These are phyloP conservation scores for Dascyllus trimaculatus DNA, from an alignment of 2,113 vertebrate species.

Conservation along the genomic window DNA sequence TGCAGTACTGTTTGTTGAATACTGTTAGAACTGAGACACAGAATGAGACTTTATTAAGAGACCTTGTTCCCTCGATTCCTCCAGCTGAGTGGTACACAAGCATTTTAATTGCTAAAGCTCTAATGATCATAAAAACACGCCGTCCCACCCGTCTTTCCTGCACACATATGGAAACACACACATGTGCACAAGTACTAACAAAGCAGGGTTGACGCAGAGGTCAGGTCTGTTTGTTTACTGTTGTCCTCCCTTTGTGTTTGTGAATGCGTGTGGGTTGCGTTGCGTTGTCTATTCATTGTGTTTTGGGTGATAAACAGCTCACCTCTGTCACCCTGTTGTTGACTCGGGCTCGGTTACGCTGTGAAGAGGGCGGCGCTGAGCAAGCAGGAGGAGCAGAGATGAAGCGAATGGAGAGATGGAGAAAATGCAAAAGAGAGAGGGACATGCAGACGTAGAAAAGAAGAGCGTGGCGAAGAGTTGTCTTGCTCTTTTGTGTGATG, in stretches of 20 bases:
- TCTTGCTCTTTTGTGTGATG: background rate
- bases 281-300: constrained; percentile 57
- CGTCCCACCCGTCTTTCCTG: constrained; percentile 16
- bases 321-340: constrained; percentile 46
- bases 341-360: background rate
- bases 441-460: background rate
- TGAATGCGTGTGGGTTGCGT: constrained; percentile 26
- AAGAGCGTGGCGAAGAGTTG: background rate
- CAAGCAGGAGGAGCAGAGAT: background rate
- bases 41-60: no score
- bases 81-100: background rate
- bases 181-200: constrained; percentile 31
- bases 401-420: background rate
- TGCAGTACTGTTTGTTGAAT: no score
- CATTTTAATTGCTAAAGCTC: background rate
- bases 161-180: background rate
- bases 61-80: no score
- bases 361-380: background rate
- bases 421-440: background rate
- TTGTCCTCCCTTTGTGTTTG: constrained; percentile 50
- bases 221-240: constrained; percentile 63
- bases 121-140: background rate
- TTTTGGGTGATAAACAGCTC: constrained; percentile 54
- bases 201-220: constrained; percentile 45
- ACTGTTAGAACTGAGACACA: no score